Base-by-base conservation (phyloP, 2,888 invertebrate species). In the Celastrina argiolus region DNA sequence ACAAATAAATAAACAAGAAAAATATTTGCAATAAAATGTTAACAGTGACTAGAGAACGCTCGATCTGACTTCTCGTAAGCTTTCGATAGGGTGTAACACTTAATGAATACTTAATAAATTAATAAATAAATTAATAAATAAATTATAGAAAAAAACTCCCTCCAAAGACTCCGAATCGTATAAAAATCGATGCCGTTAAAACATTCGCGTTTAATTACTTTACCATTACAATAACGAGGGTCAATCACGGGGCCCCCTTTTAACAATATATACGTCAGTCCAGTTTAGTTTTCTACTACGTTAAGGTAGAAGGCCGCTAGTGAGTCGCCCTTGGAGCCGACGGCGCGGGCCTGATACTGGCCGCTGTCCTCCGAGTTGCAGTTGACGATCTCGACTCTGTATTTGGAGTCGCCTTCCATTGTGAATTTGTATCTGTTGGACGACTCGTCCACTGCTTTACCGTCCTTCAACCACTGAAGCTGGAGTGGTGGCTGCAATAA, bases 401-500 rank as follows among this genome's bases (percentile, higher is more conserved):
- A 97, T 72, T 94, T 94, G 75, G 94, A 95, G 74, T 95, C 95
- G 74, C 95, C 95, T 80, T 97, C 96, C 84, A 95, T 95, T 69
- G 95, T 95, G 87, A 97, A 96, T 79, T 95, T 94, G 84, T 95
- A 96, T 81, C 96, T 94, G 68, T 94, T 90, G 63, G 93, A 92
- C 31, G 92, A 92, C 81, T 97, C 97, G 81, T 97, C 96, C 75
- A 98, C 94, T 67, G 95, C 94, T 81, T 96, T 96, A 77, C 97
- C 97, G 92, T 98, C 98, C 92, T 98, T 98, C 79, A 96, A 92
- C 98, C 98, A 98, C 74, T 92, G 93, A 67, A 95, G 91, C 82
- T 94, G 94, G 74, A 95, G 89, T 75, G 94, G 93, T 78, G 93
- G 91, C 79, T 92, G 84, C 68, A 68, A 74, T 68, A 56, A 2